Percentiles rank a stretch among this genome's conserved stretches.
These are phyloP conservation scores for Paraplagusia blochii DNA, from an alignment of 2,113 vertebrate genomes.

Conservation along the genomic window DNA sequence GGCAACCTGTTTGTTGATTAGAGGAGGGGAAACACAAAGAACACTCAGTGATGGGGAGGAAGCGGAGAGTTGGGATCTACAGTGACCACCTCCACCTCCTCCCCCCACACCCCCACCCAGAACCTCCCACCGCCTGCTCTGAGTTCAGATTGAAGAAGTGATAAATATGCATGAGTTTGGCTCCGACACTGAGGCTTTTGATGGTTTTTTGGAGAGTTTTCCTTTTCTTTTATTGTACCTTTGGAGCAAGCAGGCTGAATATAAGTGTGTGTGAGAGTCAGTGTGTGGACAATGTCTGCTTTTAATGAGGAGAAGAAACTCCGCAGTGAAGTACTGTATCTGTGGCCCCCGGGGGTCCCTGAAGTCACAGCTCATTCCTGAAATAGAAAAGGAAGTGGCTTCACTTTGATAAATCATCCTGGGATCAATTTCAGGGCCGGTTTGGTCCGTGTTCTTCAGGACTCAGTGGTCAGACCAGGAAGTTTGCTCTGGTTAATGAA, in stretches of 20 bases:
- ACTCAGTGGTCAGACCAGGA: not conserved
- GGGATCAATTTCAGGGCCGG: constrained; percentile 8
- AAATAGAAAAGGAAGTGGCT: not conserved
- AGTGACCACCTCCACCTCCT: not conserved
- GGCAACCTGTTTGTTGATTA: constrained; percentile 61
- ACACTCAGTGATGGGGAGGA: constrained; percentile 58
- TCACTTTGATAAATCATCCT: not conserved
- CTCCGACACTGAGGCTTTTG: constrained; percentile 57
- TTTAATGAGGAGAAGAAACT: constrained; percentile 43
- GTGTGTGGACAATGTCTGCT: constrained; percentile 32
- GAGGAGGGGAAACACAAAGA: constrained; percentile 45
- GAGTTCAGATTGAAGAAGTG: constrained; percentile 60
- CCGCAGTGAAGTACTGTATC: constrained; percentile 12
- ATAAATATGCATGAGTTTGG: constrained; percentile 75
- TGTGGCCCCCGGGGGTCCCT: not conserved
- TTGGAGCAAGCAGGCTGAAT: constrained; percentile 55
- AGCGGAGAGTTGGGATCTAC: constrained; percentile 41
- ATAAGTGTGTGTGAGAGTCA: constrained; percentile 40
- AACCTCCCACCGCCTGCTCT: constrained; percentile 33
- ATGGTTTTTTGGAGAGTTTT: constrained; percentile 51
- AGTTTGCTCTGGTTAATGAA: not conserved
- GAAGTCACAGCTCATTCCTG: constrained; percentile 2
- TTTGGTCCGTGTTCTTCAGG: not conserved
- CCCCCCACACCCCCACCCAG: not conserved
- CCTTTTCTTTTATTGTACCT: constrained; percentile 31